Conservation (phyloP, 1,140 invertebrate species). For the Bursaphelenchus mucronatus region DNA sequence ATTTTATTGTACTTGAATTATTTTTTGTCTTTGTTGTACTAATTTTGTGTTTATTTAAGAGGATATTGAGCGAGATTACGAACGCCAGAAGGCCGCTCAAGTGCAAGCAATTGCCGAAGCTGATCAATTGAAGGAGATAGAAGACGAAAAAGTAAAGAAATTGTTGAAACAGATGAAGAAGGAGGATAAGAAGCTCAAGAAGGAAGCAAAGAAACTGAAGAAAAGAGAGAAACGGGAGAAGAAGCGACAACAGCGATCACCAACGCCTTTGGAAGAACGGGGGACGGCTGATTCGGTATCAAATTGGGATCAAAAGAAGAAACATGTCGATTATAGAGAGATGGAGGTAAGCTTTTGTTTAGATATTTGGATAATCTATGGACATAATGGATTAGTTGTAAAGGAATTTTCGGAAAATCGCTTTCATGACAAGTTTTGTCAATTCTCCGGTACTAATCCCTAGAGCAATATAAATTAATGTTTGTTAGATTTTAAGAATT, state of each 20-base stretch:
- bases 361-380: neutral
- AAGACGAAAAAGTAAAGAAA: conserved; percentile 28
- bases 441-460: no score
- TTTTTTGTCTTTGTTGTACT: neutral
- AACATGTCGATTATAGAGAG: conserved; percentile 27
- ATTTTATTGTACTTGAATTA: neutral
- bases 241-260: conserved; percentile 13
- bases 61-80: conserved; percentile 19
- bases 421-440: neutral
- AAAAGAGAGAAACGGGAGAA: conserved; percentile 29
- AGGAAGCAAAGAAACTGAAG: conserved; percentile 42
- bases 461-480: no score
- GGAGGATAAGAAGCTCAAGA: conserved; percentile 49
- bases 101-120: no score
- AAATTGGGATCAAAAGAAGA: conserved; percentile 47
- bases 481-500: no score
- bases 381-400: neutral
- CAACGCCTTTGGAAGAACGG: conserved; percentile 43
- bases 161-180: conserved; percentile 42
- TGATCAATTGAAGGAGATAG: conserved; percentile 23
- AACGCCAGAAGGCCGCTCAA: neutral
- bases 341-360: conserved; percentile 34
- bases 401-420: neutral
- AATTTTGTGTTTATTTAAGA: conserved; percentile 19
- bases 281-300: conserved; percentile 45